Evolutionary conservation across 1,140 invertebrate species (phyloP), one percentile per base, ranked within the genome.

Genomic region (Spodoptera frugiperda): DNA sequence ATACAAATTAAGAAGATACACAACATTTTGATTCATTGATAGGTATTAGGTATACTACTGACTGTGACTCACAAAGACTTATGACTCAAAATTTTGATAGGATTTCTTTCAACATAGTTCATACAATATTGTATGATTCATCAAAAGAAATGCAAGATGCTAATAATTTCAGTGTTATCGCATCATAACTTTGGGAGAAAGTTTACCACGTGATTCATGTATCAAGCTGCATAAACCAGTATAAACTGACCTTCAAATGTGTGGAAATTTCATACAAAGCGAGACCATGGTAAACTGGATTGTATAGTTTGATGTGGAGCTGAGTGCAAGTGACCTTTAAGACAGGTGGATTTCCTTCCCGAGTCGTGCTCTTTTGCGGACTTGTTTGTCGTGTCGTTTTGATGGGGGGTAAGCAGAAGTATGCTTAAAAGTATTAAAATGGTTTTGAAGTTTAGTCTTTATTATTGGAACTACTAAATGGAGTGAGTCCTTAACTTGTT

Each of bases 341-440:
- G 48, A 25, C 61, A 65, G 61, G 61, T 65, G 61, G 6, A 48
- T 48, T 65, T 65, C 61, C 61, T 65, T 65, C 61, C 61, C 48
- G 61, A 65, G 12, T 65, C n/a, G 25, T n/a, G 55, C 4, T 65
- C 17, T 63, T 63, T 44, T 14, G 12, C 30, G n/a, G 48, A 46
- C 17, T 46, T 17, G 61, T 48, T 65, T 49, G 19, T 14, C 21
- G 21, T 65, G 39, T 14, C 21, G 44, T 48, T 51, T 67, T 49
- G 48, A 49, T n/a, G 46, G 0, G 33, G 33, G 33, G 33, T 39
- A 39, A 10, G 33, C 33, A 39, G 33, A 25, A 25, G 33, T 10
- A 39, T 39, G 6, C 6, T 4, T 39, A 4, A 25, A 2, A 25
- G 2, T 25, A 25, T 1, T 25, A 4, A n/a, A n/a, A n/a, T n/a